Evolutionary conservation across 2,888 invertebrate genomes (phyloP).

Genomic region (Pomacea canaliculata): DNA sequence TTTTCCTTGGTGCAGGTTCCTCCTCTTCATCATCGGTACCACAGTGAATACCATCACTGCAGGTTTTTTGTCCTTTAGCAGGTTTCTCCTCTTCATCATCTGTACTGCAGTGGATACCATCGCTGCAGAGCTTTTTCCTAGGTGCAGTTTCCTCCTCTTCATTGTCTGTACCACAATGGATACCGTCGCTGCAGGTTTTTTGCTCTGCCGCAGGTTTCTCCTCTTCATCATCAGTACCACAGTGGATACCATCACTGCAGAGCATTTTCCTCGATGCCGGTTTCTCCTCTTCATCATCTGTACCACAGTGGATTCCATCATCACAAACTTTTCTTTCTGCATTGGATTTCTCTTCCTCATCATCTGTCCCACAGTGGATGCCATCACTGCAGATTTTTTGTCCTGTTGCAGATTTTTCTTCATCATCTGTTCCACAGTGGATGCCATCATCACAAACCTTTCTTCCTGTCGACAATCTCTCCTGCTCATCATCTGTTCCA

Average conservation of each 20-base stretch:
- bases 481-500: conserved; percentile 42
- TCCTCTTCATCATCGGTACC: conserved; percentile 35
- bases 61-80: too few species aligned
- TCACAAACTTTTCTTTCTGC: conserved; percentile 24
- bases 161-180: too few species aligned
- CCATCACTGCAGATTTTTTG: conserved; percentile 39
- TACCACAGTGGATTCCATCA: conserved; percentile 37
- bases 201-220: not conserved
- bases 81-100: too few species aligned
- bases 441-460: conserved; percentile 38
- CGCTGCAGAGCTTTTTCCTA: too few species aligned
- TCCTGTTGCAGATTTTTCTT: conserved; percentile 22
- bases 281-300: conserved; percentile 31
- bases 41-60: too few species aligned
- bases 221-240: conserved; percentile 40
- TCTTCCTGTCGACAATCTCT: conserved; percentile 16
- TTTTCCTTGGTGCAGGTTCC: not conserved
- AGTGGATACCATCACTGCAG: conserved; percentile 41
- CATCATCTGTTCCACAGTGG: conserved; percentile 39
- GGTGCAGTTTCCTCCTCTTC: too few species aligned
- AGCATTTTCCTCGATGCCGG: conserved; percentile 15
- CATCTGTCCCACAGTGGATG: conserved; percentile 45
- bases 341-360: conserved; percentile 24
- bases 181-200: too few species aligned
- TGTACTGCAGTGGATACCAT: too few species aligned